A percentile compares a stretch with the other conserved stretches of the same genome.
Conservation (phyloP, 2,888 invertebrate genomes). For the Thumatha senex region DNA sequence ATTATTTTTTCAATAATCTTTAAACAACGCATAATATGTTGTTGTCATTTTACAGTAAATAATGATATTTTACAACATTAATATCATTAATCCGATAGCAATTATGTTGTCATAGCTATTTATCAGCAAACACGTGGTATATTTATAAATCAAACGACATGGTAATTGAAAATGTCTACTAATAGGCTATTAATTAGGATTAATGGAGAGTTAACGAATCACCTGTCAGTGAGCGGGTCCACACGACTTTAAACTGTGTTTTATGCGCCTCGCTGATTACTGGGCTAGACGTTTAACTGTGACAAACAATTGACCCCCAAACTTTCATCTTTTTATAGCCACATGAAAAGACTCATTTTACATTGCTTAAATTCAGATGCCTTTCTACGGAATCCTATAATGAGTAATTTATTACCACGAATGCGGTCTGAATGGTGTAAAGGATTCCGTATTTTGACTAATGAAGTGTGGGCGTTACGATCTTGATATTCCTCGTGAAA, state of each 20-base stretch:
- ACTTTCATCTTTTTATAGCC: slow-evolving; percentile 12
- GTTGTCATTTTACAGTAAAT: slow-evolving; percentile 22
- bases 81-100: slow-evolving; percentile 56
- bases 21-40: too few species aligned
- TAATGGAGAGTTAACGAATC: slow-evolving; percentile 68
- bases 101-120: slow-evolving; percentile 49
- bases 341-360: slow-evolving; percentile 8
- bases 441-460: slow-evolving; percentile 29
- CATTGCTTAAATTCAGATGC: slow-evolving; percentile 18
- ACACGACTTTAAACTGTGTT: slow-evolving; percentile 45
- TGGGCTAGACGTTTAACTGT: slow-evolving; percentile 23
- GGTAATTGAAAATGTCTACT: slow-evolving; percentile 77
- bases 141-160: slow-evolving; percentile 68
- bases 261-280: slow-evolving; percentile 30
- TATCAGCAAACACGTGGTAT: slow-evolving; percentile 51
- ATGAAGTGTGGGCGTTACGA: slow-evolving; percentile 36
- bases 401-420: slow-evolving; percentile 25
- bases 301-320: slow-evolving; percentile 31
- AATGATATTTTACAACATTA: slow-evolving; percentile 41
- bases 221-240: slow-evolving; percentile 56
- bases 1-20: too few species aligned
- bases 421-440: slow-evolving; percentile 21
- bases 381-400: slow-evolving; percentile 15
- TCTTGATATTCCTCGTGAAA: slow-evolving; percentile 30
- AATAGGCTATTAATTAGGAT: slow-evolving; percentile 79